Evolutionary conservation across 2,888 invertebrate species (phyloP).

Genomic region (Criorhina ranunculi): DNA sequence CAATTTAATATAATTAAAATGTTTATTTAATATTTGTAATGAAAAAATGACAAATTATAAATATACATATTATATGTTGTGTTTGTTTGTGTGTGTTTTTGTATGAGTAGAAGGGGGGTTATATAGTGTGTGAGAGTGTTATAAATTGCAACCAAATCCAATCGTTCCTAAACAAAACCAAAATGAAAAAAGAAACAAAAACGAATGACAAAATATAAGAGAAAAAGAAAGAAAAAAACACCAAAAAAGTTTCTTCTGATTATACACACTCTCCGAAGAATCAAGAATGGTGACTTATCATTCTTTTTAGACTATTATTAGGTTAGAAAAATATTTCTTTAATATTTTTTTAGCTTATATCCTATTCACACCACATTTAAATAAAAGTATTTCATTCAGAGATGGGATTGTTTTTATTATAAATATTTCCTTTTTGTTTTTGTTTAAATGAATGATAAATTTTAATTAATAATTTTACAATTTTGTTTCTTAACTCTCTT

Average conservation of each 20-base stretch:
- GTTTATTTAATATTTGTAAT: conserved; percentile 30
- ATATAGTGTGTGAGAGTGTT: conserved; percentile 28
- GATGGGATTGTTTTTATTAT: conserved; percentile 54
- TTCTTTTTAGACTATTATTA: conserved; percentile 24
- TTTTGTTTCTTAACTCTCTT: conserved; percentile 34
- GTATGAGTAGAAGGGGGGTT: too few species aligned
- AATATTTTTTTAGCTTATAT: conserved; percentile 50
- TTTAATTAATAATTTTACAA: conserved; percentile 46
- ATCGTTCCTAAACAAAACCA: conserved; percentile 14
- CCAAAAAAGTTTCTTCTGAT: background rate
- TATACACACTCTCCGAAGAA: conserved; percentile 28
- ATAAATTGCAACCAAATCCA: conserved; percentile 50
- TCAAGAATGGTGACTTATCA: conserved; percentile 31
- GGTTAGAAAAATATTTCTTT: conserved; percentile 69
- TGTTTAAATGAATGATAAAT: conserved; percentile 43
- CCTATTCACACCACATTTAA: conserved; percentile 71
- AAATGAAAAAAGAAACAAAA: conserved; percentile 9
- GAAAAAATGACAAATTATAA: conserved; percentile 49
- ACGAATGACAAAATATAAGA: background rate
- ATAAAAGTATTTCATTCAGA: conserved; percentile 62
- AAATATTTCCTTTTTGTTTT: conserved; percentile 9
- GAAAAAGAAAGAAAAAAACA: background rate
- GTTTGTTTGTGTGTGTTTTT: conserved; percentile 36
- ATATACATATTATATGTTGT: conserved; percentile 41
- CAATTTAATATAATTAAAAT: conserved; percentile 61